A percentile compares a stretch with the other conserved stretches of the same genome.
phyloP scores from a whole-genome alignment of 92 coral and sea anemone genomes.

The Actinostola sp. region DNA sequence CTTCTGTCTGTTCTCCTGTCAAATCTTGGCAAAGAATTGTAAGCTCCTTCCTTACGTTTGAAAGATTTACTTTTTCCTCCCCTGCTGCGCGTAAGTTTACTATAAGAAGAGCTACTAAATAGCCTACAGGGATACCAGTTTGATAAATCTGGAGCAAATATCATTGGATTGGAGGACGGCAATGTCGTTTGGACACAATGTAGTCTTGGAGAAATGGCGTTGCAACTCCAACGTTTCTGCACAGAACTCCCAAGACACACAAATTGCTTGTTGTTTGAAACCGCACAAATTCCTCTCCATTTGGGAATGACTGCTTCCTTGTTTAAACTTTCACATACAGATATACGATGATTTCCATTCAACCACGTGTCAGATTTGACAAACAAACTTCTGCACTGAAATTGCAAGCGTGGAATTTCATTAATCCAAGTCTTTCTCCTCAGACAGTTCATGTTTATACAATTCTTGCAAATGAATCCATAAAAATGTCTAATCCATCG shows the following conservation, averaged over 20 bases:
- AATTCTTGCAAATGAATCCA: neutral
- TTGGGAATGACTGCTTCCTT: too few relatives aligned
- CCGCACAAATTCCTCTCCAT: too few relatives aligned
- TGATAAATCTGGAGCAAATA: neutral
- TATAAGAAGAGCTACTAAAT: neutral
- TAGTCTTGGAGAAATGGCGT: neutral
- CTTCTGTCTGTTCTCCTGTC: neutral
- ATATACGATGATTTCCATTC: too few relatives aligned
- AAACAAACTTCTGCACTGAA: neutral
- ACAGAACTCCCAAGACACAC: too few relatives aligned
- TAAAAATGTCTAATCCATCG: neutral
- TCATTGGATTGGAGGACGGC: too few relatives aligned
- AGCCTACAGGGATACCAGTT: neutral
- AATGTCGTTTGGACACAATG: too few relatives aligned
- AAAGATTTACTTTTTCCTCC: slow-evolving; percentile 2
- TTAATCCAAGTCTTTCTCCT: neutral
- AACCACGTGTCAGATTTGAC: neutral
- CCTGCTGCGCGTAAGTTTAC: slow-evolving; percentile 5
- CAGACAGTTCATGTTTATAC: neutral
- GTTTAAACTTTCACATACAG: too few relatives aligned
- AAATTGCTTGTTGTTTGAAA: too few relatives aligned
- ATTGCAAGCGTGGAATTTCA: neutral
- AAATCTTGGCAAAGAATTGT: neutral
- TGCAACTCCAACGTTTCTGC: neutral
- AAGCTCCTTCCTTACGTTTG: slow-evolving; percentile 2